phyloP scores from a whole-genome alignment of 2,888 invertebrate species.

The Drosophila vallismaia region DNA sequence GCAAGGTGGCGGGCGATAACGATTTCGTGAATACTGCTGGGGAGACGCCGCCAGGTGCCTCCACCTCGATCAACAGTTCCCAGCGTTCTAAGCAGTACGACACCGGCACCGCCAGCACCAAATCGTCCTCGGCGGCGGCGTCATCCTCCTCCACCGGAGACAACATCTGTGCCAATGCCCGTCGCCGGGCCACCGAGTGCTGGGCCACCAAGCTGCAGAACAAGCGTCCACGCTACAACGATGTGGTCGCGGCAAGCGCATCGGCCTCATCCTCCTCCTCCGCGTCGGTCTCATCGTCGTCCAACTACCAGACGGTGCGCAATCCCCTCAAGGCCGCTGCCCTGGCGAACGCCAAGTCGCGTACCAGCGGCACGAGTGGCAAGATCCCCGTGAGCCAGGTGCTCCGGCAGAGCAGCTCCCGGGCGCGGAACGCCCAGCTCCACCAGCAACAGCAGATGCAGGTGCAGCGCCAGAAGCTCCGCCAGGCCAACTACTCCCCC shows the following conservation, averaged over 20 bases:
- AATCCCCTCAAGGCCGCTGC: conserved; percentile 31
- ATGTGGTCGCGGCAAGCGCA: conserved; percentile 18
- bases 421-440: conserved; percentile 22
- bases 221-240: conserved; percentile 68
- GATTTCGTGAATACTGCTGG: conserved; percentile 38
- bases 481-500: conserved; percentile 42
- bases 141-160: conserved; percentile 35
- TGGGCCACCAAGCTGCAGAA: conserved; percentile 66
- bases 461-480: conserved; percentile 4
- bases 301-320: conserved; percentile 10
- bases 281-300: not conserved
- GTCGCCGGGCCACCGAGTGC: conserved; percentile 66
- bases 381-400: conserved; percentile 30
- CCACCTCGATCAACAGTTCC: conserved; percentile 10
- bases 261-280: conserved; percentile 10
- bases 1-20: conserved; percentile 22
- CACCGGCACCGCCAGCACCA: conserved; percentile 6
- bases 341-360: conserved; percentile 18
- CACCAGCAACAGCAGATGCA: conserved; percentile 28
- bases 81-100: conserved; percentile 47
- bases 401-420: conserved; percentile 42
- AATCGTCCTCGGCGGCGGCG: conserved; percentile 1
- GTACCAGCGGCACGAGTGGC: not conserved
- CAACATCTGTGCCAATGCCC: conserved; percentile 69
- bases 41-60: not conserved